phyloP scores from a whole-genome alignment of 2,888 invertebrate genomes.

The Lutraria lutraria region DNA sequence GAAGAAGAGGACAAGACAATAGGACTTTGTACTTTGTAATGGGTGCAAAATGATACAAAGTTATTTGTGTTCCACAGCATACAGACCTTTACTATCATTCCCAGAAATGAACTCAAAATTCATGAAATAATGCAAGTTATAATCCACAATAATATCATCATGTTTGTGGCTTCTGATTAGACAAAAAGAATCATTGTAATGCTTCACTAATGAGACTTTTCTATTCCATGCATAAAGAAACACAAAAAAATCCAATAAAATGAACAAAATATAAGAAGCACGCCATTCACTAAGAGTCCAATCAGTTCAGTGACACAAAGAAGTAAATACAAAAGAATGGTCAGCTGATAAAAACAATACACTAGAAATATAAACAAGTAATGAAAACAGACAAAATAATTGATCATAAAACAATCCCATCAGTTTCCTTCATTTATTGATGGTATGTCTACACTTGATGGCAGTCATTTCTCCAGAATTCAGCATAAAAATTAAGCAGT shows the following conservation, averaged over 20 bases:
- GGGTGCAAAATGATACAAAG: background rate
- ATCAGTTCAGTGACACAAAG: background rate
- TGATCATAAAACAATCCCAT: constrained; percentile 6
- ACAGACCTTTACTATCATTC: background rate
- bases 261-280: background rate
- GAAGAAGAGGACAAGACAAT: no score
- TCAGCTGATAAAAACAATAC: background rate
- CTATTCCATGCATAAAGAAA: background rate
- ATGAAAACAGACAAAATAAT: constrained; percentile 20
- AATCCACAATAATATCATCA: background rate
- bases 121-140: background rate
- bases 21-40: no score
- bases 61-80: background rate
- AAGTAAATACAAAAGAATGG: background rate
- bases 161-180: background rate
- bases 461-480: background rate
- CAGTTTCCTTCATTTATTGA: constrained; percentile 7
- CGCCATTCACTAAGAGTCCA: background rate
- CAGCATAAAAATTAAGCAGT: background rate
- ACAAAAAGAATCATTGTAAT: background rate
- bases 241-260: constrained; percentile 1
- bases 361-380: constrained; percentile 6
- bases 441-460: constrained; percentile 11
- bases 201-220: background rate
- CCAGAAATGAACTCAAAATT: background rate